A percentile compares a stretch with the other conserved stretches of the same genome.
Evolutionary conservation across 92 coral and sea anemone genomes (phyloP).

Genomic region (Heliopora coerulea): DNA sequence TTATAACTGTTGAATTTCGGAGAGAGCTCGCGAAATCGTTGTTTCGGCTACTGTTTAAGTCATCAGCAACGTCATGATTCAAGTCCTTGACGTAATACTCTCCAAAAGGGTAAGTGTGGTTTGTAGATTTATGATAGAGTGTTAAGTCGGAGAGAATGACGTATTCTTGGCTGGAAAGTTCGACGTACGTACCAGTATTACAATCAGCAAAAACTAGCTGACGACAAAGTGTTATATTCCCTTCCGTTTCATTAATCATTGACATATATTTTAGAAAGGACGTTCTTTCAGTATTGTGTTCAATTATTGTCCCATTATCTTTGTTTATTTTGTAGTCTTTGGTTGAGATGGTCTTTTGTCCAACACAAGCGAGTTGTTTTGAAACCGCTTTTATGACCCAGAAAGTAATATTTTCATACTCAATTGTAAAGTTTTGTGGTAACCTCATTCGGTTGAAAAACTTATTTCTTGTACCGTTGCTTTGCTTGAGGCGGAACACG

Average conservation of each 20-base stretch:
- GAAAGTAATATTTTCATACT: neutral
- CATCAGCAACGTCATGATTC: too few species aligned
- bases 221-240: neutral
- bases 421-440: neutral
- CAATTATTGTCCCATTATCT: neutral
- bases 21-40: neutral
- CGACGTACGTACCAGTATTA: conserved; percentile 3
- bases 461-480: neutral
- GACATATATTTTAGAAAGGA: neutral
- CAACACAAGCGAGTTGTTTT: conserved; percentile 7
- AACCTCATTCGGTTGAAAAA: neutral
- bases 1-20: neutral
- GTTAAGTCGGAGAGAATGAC: conserved; percentile 6
- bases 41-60: neutral
- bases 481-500: neutral
- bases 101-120: neutral
- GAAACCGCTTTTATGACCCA: neutral
- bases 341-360: neutral
- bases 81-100: neutral
- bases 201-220: conserved; percentile 4
- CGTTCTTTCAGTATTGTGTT: neutral
- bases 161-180: neutral
- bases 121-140: neutral
- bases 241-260: neutral
- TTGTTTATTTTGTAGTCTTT: conserved; percentile 15